These are phyloP conservation scores for Calephelis virginiensis DNA, from an alignment of 1,140 invertebrate species.

Conservation along the genomic window DNA sequence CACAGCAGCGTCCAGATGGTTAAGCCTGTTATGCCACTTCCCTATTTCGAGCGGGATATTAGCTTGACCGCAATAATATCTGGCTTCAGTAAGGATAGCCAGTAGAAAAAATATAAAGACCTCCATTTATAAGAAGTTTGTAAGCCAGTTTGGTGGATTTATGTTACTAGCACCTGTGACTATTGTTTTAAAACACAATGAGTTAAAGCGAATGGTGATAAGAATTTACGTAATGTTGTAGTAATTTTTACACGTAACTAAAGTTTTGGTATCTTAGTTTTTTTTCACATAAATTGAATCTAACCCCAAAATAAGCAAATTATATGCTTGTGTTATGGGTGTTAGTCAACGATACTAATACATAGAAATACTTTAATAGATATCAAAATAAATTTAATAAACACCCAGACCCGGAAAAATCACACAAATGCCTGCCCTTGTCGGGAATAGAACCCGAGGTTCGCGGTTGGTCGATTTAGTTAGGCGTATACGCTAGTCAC, in stretches of 20 bases:
- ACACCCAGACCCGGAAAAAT: too few relatives aligned
- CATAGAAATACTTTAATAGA: too few relatives aligned
- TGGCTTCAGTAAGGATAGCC: constrained; percentile 20
- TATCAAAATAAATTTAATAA: too few relatives aligned
- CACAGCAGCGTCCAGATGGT: constrained; percentile 55
- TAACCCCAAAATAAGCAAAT: neutral
- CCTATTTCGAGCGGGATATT: constrained; percentile 57
- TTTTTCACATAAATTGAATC: neutral
- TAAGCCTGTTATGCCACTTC: constrained; percentile 42
- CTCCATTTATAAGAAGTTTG: constrained; percentile 35
- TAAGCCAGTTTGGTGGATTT: constrained; percentile 12
- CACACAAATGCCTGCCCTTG: too few relatives aligned
- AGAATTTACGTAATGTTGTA: neutral
- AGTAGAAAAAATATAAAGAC: constrained; percentile 31
- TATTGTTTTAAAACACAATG: constrained; percentile 27
- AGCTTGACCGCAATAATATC: constrained; percentile 45
- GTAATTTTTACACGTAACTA: neutral
- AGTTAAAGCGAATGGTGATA: neutral
- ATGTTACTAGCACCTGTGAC: constrained; percentile 15
- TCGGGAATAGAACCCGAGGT: too few relatives aligned
- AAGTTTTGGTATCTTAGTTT: neutral
- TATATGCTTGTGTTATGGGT: too few relatives aligned
- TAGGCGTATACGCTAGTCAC: too few relatives aligned
- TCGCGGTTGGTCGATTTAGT: too few relatives aligned
- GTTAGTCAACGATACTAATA: too few relatives aligned